These are phyloP conservation scores for Chydorus sphaericus DNA, from an alignment of 2,888 invertebrate species.

Conservation along the genomic window DNA sequence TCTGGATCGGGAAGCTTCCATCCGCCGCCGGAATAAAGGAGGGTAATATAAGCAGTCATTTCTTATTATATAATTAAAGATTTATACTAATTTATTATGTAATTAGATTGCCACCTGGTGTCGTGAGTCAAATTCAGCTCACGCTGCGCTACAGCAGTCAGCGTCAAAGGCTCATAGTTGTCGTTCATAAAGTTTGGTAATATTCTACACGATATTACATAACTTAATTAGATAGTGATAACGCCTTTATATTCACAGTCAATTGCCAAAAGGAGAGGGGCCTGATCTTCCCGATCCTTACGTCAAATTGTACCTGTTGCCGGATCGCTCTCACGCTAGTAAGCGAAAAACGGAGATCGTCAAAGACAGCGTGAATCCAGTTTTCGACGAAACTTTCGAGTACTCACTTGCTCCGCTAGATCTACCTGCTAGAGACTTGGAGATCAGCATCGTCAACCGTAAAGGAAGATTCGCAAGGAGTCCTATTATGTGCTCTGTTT, in stretches of 20 bases:
- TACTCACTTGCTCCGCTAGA: constrained; percentile 71
- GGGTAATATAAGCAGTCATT: background rate
- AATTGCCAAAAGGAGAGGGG: constrained; percentile 65
- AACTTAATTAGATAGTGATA: background rate
- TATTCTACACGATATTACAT: constrained; percentile 27
- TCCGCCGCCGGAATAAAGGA: background rate
- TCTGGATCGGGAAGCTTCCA: background rate
- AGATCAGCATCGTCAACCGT: constrained; percentile 76
- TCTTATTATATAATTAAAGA: background rate
- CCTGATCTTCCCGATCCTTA: constrained; percentile 77
- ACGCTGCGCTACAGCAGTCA: constrained; percentile 71
- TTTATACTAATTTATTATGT: background rate
- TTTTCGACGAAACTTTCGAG: constrained; percentile 82
- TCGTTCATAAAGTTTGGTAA: constrained; percentile 81
- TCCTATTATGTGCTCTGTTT: constrained; percentile 64
- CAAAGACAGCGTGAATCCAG: constrained; percentile 80
- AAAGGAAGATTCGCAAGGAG: constrained; percentile 62
- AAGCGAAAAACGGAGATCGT: constrained; percentile 71
- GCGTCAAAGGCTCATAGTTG: constrained; percentile 63
- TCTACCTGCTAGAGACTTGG: constrained; percentile 55
- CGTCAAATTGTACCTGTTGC: constrained; percentile 71
- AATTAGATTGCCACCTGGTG: constrained; percentile 7
- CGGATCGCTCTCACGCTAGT: constrained; percentile 67
- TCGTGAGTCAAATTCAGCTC: constrained; percentile 52
- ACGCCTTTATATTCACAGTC: constrained; percentile 33